These are phyloP conservation scores for Microplitis demolitor DNA, from an alignment of 1,140 invertebrate species.

Conservation along the genomic window DNA sequence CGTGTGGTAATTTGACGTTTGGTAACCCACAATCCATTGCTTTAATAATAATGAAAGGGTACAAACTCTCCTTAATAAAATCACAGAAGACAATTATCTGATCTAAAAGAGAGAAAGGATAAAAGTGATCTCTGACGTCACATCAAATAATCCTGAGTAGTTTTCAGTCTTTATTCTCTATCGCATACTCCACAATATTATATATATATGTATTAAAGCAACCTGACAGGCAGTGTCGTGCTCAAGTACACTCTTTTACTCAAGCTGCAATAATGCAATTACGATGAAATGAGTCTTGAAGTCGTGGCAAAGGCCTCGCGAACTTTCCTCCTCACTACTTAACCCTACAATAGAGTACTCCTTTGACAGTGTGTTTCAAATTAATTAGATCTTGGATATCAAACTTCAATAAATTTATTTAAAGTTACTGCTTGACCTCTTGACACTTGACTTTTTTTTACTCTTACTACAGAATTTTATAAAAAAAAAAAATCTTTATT, in stretches of 20 bases:
- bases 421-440: too few relatives aligned
- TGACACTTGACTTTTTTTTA: too few relatives aligned
- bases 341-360: too few relatives aligned
- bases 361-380: not conserved
- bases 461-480: too few relatives aligned
- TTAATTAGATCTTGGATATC: not conserved
- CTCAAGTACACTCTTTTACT: slow-evolving; percentile 11
- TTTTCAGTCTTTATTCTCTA: too few relatives aligned
- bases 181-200: too few relatives aligned
- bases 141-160: too few relatives aligned
- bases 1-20: not conserved
- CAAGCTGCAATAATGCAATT: slow-evolving; percentile 41
- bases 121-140: not conserved
- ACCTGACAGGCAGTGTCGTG: slow-evolving; percentile 2
- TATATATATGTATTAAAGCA: too few relatives aligned
- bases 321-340: too few relatives aligned
- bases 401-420: too few relatives aligned
- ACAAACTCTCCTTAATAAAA: slow-evolving; percentile 31
- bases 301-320: not conserved
- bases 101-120: not conserved
- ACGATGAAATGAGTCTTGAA: slow-evolving; percentile 18
- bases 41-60: not conserved
- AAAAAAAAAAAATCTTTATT: too few relatives aligned
- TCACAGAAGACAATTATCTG: slow-evolving; percentile 29
- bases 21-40: slow-evolving; percentile 1